phyloP scores from a whole-genome alignment of 2,888 invertebrate genomes.

The Volucella inflata region DNA sequence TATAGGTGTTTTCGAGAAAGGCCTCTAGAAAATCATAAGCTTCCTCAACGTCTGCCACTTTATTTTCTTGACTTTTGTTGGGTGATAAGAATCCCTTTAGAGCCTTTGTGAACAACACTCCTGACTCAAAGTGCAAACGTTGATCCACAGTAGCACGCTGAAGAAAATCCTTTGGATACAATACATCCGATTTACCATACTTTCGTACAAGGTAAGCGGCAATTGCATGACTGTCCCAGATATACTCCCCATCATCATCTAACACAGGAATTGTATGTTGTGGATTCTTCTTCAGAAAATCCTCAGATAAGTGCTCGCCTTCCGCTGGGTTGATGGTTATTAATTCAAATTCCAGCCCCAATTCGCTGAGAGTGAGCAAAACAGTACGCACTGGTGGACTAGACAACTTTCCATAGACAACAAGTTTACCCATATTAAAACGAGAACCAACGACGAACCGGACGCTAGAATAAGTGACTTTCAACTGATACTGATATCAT shows the following conservation, averaged over 20 bases:
- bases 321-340: slow-evolving; percentile 76
- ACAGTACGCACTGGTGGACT: slow-evolving; percentile 80
- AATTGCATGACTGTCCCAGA: slow-evolving; percentile 84
- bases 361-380: slow-evolving; percentile 78
- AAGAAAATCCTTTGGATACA: slow-evolving; percentile 85
- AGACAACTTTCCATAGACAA: slow-evolving; percentile 78
- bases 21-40: slow-evolving; percentile 75
- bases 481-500: slow-evolving; percentile 37
- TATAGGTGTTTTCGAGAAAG: slow-evolving; percentile 76
- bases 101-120: slow-evolving; percentile 82
- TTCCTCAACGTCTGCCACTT: slow-evolving; percentile 66
- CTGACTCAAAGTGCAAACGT: slow-evolving; percentile 85
- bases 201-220: slow-evolving; percentile 84
- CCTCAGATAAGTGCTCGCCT: slow-evolving; percentile 77
- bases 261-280: slow-evolving; percentile 83
- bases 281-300: slow-evolving; percentile 84
- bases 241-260: slow-evolving; percentile 78
- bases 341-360: slow-evolving; percentile 76
- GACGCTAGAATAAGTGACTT: slow-evolving; percentile 7
- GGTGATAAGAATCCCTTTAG: slow-evolving; percentile 56
- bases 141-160: slow-evolving; percentile 84
- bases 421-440: slow-evolving; percentile 77
- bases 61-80: slow-evolving; percentile 57
- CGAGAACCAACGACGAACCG: slow-evolving; percentile 14
- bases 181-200: slow-evolving; percentile 84